Evolutionary conservation across 2,888 invertebrate genomes (phyloP), one percentile per base, ranked within the genome.

Genomic region (Plebejus anna): DNA sequence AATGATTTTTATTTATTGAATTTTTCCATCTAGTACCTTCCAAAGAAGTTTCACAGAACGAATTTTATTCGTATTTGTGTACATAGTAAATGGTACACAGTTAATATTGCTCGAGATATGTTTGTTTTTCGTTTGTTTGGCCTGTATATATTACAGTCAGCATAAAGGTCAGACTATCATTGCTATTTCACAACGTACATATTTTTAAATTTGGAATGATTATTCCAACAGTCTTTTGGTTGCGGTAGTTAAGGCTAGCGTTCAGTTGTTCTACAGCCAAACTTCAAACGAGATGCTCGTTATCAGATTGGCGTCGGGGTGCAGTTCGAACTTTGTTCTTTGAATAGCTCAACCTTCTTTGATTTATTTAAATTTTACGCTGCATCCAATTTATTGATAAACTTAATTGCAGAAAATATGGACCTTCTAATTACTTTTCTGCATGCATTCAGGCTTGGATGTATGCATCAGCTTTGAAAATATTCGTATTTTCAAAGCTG

Each of bases 291-390:
- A 61, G 61, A n/a, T n/a, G n/a, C n/a, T n/a, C n/a, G n/a, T 61
- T 61, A 61, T 61, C 61, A 61, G 61, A 61, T 61, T 28, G 61
- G 22, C 61, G 61, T 22, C 28, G 22, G 61, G 61, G n/a, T 59
- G 59, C 16, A n/a, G 38, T 36, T 32, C 36, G 22, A 71, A 71
- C 36, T 72, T 59, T 22, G 16, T 75, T 70, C 42, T 75, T 75
- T 75, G 36, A 72, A 47, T 47, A n/a, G 51, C 47, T 72, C 72
- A 51, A 51, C 47, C n/a, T 72, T 28, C 42, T 47, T n/a, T 72
- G 72, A 72, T 72, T 59, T 59, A 75, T 75, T 57, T 28, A 75
- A 57, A 61, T 61, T 28, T 28, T 28, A 28, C 28, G 28, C 61
- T 28, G 61, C 61, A 28, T 28, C 28, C 11, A 11, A 28, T 28